Conservation (phyloP, 2,888 invertebrate genomes). For the Adineta ricciae region DNA sequence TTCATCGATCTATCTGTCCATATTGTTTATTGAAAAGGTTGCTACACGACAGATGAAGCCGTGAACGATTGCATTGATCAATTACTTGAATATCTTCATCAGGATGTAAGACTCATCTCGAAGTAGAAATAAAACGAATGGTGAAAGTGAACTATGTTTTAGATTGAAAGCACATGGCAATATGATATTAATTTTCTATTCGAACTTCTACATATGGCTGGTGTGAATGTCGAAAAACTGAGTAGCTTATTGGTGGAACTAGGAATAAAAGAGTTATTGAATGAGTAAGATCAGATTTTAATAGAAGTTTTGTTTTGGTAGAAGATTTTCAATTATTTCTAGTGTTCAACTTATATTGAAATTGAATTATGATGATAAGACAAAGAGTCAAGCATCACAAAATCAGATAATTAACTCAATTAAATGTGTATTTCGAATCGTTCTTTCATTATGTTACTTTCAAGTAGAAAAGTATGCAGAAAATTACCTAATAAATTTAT, state of each 20-base stretch:
- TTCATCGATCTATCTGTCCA: not conserved
- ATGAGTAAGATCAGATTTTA: not conserved
- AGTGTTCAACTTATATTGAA: not conserved
- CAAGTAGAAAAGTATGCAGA: not conserved
- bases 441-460: not conserved
- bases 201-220: not conserved
- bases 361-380: not conserved
- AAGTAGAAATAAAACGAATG: not conserved
- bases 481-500: not conserved
- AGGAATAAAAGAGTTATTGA: not conserved
- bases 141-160: too few relatives aligned
- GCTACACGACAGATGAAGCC: not conserved
- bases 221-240: not conserved
- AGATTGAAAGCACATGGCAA: not conserved
- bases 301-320: not conserved
- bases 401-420: not conserved
- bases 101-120: not conserved
- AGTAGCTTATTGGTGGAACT: not conserved
- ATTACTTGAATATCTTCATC: not conserved
- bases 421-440: conserved; percentile 8
- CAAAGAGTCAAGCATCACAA: not conserved
- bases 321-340: not conserved
- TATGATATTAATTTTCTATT: not conserved
- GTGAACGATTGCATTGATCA: not conserved
- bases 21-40: not conserved